Evolutionary conservation across 2,113 vertebrate genomes (phyloP), one percentile per base, ranked within the genome.

Genomic region (Hyaena hyaena): DNA sequence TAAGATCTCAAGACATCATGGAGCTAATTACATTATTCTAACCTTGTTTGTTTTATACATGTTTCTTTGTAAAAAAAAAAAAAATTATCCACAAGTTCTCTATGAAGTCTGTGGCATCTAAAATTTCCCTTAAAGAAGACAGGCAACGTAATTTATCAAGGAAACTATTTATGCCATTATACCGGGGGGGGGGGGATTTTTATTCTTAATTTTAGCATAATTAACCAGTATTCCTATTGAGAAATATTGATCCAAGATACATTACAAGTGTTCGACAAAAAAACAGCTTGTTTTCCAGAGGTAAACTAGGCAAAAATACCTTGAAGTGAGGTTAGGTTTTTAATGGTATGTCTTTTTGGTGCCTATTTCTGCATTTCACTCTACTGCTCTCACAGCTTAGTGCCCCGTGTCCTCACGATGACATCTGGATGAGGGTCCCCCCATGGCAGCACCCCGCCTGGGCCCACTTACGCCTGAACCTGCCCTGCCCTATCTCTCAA

Each of bases 401-500:
- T 66, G 90, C 92, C 90, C 74, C 5, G 16, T 65, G 92, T 71
- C 80, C 96, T 87, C 86, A 16, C 28, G 24, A n/a, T 95, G 97
- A 92, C 97, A 97, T 98, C 87, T 92, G 94, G 86, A 92, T 23
- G 74, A 92, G 87, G 96, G 19, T 39, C 85, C 96, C 97, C 80
- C 84, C 94, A 66, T 80, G 92, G 95, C 96, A 96, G 92, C 96
- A 94, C 8, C 90, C 86, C 92, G 97, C 96, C 92, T 97, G 95
- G 88, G 90, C 87, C 90, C 90, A 95, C 80, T 65, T 66, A 94
- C 0, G 17, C 85, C 92, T 95, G 84, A 79, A 96, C 94, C 95
- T 88, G 53, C 94, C 83, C 84, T 96, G 92, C 95, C 95, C 97
- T 96, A 4, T 92, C 97, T 87, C 97, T 96, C 90, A 88, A 85